A percentile compares a stretch with the other conserved stretches of the same genome.
phyloP scores from a whole-genome alignment of 2,888 invertebrate genomes.

The Apamea anceps region DNA sequence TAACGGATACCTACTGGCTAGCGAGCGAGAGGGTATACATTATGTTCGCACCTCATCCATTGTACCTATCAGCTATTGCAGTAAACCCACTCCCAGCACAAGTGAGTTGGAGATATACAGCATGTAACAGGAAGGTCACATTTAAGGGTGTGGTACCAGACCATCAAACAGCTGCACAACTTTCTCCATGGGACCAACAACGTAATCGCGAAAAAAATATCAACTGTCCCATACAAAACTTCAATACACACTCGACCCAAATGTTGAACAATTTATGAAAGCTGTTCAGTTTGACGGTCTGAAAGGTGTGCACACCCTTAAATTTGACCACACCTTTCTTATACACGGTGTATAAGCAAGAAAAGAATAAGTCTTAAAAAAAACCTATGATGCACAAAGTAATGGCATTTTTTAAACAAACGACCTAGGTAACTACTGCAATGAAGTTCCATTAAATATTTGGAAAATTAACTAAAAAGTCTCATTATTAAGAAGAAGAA shows the following conservation, averaged over 20 bases:
- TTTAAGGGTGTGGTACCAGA: not conserved
- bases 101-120: not conserved
- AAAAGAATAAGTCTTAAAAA: not conserved
- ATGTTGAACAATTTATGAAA: not conserved
- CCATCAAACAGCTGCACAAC: too few species aligned
- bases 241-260: not conserved
- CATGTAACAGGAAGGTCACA: not conserved
- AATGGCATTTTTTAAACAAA: not conserved
- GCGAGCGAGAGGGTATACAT: not conserved
- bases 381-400: not conserved
- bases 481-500: slow-evolving; percentile 11
- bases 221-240: not conserved
- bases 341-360: not conserved
- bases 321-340: not conserved
- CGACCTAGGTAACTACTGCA: not conserved
- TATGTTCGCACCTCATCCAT: not conserved
- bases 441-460: not conserved
- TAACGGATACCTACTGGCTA: not conserved
- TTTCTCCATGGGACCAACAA: not conserved
- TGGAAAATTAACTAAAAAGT: not conserved
- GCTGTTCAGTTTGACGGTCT: not conserved
- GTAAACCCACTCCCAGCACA: not conserved
- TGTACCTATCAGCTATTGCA: not conserved
- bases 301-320: not conserved
- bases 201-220: not conserved